Evolutionary conservation across 1,140 invertebrate genomes (phyloP), one percentile per base, ranked within the genome.

Genomic region (Ceratitis capitata): DNA sequence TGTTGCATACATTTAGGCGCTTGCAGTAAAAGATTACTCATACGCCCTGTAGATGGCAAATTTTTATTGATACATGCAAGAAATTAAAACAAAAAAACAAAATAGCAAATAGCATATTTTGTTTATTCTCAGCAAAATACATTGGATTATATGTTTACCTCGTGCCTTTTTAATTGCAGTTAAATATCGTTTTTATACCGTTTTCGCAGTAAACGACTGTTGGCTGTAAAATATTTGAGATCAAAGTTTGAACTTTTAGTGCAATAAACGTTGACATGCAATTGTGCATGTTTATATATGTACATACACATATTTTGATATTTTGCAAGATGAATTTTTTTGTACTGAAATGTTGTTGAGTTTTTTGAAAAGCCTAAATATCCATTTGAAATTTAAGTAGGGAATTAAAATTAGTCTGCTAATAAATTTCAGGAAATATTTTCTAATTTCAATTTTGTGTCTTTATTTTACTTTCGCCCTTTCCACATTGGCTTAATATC

Each of bases 1-100:
- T n/a, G n/a, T n/a, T 78, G 69, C 42, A 78, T 78, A 78, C 39
- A 78, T 4, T 47, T 78, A 78, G 69, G 69, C 32, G 42, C 39
- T n/a, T 47, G 39, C 16, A 78, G 4, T 45, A 23, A 42, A n/a
- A n/a, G n/a, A 45, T 78, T 23, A 10, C 69, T 42, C 39, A 47
- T 47, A 78, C 69, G 69, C n/a, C 69, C 35, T 78, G 69, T 26
- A 32, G 10, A 61, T 23, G 23, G 0, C 10, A 32, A 26, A 23
- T 19, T 56, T 23, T 56, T 56, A 19, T 23, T 9, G 7, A 56
- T n/a, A n/a, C n/a, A 49, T 49, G 14, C 47, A 53, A 53, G n/a
- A 19, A 53, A 53, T 1, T 6, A 53, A 1, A 53, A 53, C 4
- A 53, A 19, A 19, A 47, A 47, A 47, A 47, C 45, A 47, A 47